Conservation (phyloP, 1,140 invertebrate genomes). For the Cecropterus lyciades region DNA sequence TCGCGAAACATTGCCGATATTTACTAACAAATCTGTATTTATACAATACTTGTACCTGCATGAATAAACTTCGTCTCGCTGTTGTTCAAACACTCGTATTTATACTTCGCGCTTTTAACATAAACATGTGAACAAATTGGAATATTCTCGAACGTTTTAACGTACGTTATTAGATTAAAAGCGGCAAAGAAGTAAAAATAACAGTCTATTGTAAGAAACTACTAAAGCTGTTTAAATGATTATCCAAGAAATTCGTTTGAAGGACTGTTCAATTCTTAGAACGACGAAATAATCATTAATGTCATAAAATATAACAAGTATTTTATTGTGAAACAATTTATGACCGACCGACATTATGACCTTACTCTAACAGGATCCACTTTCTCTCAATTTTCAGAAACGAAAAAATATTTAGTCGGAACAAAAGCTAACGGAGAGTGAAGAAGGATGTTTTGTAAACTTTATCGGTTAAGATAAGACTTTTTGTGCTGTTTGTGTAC, state of each 20-base stretch:
- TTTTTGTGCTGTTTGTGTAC: constrained; percentile 38
- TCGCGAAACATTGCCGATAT: constrained; percentile 49
- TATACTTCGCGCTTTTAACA: constrained; percentile 36
- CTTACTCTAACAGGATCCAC: constrained; percentile 14
- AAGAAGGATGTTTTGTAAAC: constrained; percentile 30
- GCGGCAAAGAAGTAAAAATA: constrained; percentile 4
- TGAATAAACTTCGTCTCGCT: constrained; percentile 43
- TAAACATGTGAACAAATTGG: constrained; percentile 24
- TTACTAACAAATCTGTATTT: constrained; percentile 60
- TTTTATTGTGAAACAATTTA: constrained; percentile 2
- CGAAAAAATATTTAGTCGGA: constrained; percentile 14
- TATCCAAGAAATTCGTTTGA: not conserved
- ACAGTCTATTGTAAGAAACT: not conserved
- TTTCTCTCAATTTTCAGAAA: constrained; percentile 31
- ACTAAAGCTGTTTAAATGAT: not conserved
- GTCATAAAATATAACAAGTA: too few species aligned
- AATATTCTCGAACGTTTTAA: constrained; percentile 22
- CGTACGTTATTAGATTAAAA: constrained; percentile 7
- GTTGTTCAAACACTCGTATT: constrained; percentile 52
- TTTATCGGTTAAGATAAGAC: constrained; percentile 36
- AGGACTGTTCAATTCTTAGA: not conserved
- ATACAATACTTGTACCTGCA: constrained; percentile 47
- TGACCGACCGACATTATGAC: constrained; percentile 18
- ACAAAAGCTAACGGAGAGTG: constrained; percentile 27
- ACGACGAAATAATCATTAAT: not conserved